Base-by-base conservation (phyloP, 2,888 invertebrate genomes). In the Athalia cordata region DNA sequence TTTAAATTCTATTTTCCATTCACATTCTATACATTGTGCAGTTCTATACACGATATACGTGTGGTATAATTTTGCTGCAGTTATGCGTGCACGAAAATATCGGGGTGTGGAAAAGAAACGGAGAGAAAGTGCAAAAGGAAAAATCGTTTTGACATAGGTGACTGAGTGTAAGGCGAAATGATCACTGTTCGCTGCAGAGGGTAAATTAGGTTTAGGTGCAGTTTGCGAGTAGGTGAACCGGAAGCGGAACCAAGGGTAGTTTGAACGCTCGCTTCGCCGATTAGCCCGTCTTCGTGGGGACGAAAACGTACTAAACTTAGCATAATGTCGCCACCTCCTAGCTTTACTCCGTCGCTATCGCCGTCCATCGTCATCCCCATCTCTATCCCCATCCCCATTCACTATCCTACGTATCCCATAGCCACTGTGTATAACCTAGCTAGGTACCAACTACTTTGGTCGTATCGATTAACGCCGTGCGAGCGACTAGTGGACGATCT, bases 241-340 rank as follows among this genome's bases (percentile, higher is more conserved):
- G 62, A 64, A 75, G 62, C 49, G 29, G 50, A 75, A 45, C 29
- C 15, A 15, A 62, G 59, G 45, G 62, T 62, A 50, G 75, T 64
- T 75, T 64, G 29, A 9, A 8, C 59, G 61, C 15, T 55, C 52
- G 72, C 52, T 59, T 13, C 3, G 75, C 13, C 62, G 75, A 75
- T 75, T 75, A 64, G 62, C 75, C 50, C 29, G 62, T 62, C 75
- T 75, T 75, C 75, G 7, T n/a, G 50, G 7, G 52, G 50, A 75
- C 62, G 50, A 50, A 72, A 75, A 75, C n/a, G 50, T 62, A 75
- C 50, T 62, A 45, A 75, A 64, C 75, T 75, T 75, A 75, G 75
- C 75, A 75, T 75, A 75, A 75, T 62, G 75, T 64, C 62, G 43
- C 75, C 64, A 75, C 75, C 75, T 52, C 15, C 50, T 11, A 61